Percentiles rank a stretch among this genome's conserved stretches.
Conservation (phyloP, 2,797 vertebrate genomes). For the Clarias fuscus region DNA sequence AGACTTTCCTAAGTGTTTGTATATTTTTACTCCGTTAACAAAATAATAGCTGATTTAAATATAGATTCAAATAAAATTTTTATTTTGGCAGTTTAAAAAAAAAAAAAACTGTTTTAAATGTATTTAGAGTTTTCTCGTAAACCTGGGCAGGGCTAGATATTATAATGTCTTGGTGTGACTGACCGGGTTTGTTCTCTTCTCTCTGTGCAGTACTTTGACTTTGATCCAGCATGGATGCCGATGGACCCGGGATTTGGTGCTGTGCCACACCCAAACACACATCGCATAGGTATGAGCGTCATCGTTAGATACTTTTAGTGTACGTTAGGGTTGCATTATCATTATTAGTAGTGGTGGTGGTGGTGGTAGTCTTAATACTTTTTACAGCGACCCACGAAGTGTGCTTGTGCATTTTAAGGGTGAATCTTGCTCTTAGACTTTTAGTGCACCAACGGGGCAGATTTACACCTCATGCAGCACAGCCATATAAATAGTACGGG, state of each 20-base stretch:
- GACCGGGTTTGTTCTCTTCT: background rate
- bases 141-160: background rate
- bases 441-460: background rate
- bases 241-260: conserved; percentile 39
- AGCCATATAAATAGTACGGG: background rate
- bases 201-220: conserved; percentile 44
- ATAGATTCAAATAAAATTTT: background rate
- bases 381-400: background rate
- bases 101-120: too few relatives aligned
- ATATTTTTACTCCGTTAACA: background rate
- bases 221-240: conserved; percentile 63
- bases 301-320: too few relatives aligned
- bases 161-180: background rate
- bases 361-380: too few relatives aligned
- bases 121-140: background rate
- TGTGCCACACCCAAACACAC: conserved; percentile 53
- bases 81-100: background rate
- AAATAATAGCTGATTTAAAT: background rate
- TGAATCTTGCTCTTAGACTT: background rate
- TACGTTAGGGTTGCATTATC: too few relatives aligned
- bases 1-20: background rate
- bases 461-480: background rate
- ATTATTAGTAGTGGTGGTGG: too few relatives aligned
- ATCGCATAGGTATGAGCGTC: conserved; percentile 65
- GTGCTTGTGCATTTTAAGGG: background rate